Base-by-base conservation (phyloP, 2,113 vertebrate genomes). In the Tachysurus fulvidraco region DNA sequence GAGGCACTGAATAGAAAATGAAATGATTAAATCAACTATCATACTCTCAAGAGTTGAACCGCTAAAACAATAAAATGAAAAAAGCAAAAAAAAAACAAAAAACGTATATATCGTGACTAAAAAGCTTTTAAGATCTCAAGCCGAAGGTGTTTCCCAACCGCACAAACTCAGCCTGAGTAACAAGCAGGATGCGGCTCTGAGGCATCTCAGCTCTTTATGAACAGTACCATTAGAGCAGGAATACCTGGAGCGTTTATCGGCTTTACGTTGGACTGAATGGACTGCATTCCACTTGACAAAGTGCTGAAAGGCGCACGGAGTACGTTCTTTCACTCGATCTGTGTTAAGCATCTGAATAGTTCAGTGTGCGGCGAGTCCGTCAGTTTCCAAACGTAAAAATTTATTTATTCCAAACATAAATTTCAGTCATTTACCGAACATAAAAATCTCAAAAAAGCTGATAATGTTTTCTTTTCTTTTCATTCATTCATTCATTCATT, bases 201-300 rank as follows among this genome's bases (percentile, higher is more conserved):
- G 59, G 28, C 54, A n/a, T 64, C 30, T 85, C 36, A 59, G 69
- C 3, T 1, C 21, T 69, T 67, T 79, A 55, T 54, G 36, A 17
- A 57, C 65, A 59, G 17, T 16, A 12, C 25, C 17, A 28, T 86
- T 60, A 81, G 69, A 9, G 62, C 50, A 73, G 64, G 41, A 25
- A 65, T 50, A 73, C 85, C 78, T 86, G 50, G 13, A 73, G 79
- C 9, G 21, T 82, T 62, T 86, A 52, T 82, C 55, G 5, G 36
- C 67, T 60, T 41, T 30, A 19, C 4, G 19, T 52, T 13, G 30
- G 54, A 30, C 5, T 52, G 64, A 73, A 57, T 73, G 54, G 65
- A 81, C 79, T 82, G 78, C 54, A 62, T 80, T 81, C 50, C 65
- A 25, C 74, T 80, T 67, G 59, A 54, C 46, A 55, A 67, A 80